These are phyloP conservation scores for Vanessa tameamea DNA, from an alignment of 1,140 invertebrate species.

Conservation along the genomic window DNA sequence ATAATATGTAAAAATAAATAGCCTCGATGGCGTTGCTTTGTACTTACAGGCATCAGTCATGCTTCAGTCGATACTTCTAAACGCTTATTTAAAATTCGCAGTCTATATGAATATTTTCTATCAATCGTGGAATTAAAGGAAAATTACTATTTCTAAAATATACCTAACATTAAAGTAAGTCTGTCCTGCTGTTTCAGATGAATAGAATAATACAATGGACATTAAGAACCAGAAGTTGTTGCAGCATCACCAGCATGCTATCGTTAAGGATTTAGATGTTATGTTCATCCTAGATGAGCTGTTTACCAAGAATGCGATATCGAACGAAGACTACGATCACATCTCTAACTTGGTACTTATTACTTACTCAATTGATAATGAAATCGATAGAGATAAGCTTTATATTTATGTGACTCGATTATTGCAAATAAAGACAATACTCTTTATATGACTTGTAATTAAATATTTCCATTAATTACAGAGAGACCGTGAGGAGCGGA, in stretches of 20 bases:
- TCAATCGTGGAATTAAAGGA: not conserved
- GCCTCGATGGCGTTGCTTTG: too few relatives aligned
- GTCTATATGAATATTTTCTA: too few relatives aligned
- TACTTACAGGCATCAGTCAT: too few relatives aligned
- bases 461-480: constrained; percentile 41
- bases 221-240: constrained; percentile 56
- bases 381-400: too few relatives aligned
- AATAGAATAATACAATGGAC: constrained; percentile 60
- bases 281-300: constrained; percentile 65
- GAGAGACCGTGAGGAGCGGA: constrained; percentile 56
- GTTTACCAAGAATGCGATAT: constrained; percentile 61
- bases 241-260: constrained; percentile 61
- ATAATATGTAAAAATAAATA: too few relatives aligned
- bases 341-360: constrained; percentile 58
- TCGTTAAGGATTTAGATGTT: constrained; percentile 71
- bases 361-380: not conserved
- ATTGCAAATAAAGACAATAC: too few relatives aligned
- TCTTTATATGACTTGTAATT: too few relatives aligned
- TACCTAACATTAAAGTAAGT: not conserved
- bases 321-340: constrained; percentile 56
- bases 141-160: not conserved
- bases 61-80: too few relatives aligned
- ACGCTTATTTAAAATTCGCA: too few relatives aligned
- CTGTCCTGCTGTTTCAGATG: constrained; percentile 52
- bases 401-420: too few relatives aligned